Evolutionary conservation across 1,140 invertebrate genomes (phyloP), one percentile per base, ranked within the genome.

Genomic region (Idris sp.): DNA sequence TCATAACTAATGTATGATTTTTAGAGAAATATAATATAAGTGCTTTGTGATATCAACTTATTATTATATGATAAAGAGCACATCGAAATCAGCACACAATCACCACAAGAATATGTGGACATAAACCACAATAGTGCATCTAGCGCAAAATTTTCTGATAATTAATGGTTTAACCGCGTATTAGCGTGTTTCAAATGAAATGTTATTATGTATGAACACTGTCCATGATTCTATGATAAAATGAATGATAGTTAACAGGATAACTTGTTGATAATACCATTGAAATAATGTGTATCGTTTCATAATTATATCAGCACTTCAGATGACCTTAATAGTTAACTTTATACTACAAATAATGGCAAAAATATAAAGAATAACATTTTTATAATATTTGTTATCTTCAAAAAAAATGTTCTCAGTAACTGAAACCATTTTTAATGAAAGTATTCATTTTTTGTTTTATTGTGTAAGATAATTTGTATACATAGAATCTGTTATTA

Each of bases 61-160:
- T 59, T 58, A 68, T 75, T 69, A 53, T 64, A 59, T 58, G 72
- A 64, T 69, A 68, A 75, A 75, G 58, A 69, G 64, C 49, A 46
- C 58, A 69, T 44, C 64, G 59, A 51, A 68, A 64, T 40, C n/a
- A 58, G 25, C 35, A 11, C 40, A 41, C 10, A 33, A 71, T 48
- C 64, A 35, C 41, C 53, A 49, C 41, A 48, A 61, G 41, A 68
- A 78, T 69, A 75, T 58, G 36, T 19, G 62, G 68, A 28, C 67
- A 73, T 53, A 56, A 58, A 76, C 73, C 75, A 54, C 74, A 67
- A 67, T 74, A 53, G 69, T 54, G 67, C 73, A 43, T 68, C 72
- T 75, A 65, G 75, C 68, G 69, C 77, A 74, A 77, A 81, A 77
- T 82, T 79, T 80, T 78, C 75, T 76, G 73, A 81, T 80, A 82